Conservation (phyloP, 1,140 invertebrate species). For the Lasioglossum albipes region DNA sequence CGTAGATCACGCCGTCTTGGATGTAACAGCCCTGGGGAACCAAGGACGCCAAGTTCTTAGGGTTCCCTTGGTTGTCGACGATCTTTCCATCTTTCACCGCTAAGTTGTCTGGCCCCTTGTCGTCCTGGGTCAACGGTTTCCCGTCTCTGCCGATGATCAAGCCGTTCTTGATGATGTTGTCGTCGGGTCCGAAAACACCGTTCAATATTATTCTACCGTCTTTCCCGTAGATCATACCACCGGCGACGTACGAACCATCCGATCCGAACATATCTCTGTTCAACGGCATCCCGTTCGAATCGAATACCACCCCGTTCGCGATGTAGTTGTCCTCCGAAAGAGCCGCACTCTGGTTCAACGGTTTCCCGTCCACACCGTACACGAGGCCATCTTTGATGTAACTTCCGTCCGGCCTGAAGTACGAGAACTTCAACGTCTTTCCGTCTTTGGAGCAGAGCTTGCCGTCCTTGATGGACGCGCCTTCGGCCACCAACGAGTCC, state of each 20-base stretch:
- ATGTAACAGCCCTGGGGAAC: constrained; percentile 77
- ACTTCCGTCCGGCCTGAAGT: constrained; percentile 76
- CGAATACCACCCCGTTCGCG: constrained; percentile 73
- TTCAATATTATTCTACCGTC: constrained; percentile 70
- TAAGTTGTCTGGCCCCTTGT: constrained; percentile 72
- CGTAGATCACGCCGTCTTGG: constrained; percentile 72
- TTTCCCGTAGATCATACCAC: constrained; percentile 71
- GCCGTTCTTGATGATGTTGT: constrained; percentile 74
- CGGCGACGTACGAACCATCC: constrained; percentile 74
- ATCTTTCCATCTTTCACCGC: constrained; percentile 74
- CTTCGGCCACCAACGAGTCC: constrained; percentile 74
- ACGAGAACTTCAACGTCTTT: constrained; percentile 72
- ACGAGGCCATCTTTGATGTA: constrained; percentile 74
- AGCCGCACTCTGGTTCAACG: constrained; percentile 67
- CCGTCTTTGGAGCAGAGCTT: constrained; percentile 72
- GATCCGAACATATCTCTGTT: constrained; percentile 73
- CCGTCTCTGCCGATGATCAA: constrained; percentile 73
- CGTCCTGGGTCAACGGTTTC: constrained; percentile 73
- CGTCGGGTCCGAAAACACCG: constrained; percentile 75
- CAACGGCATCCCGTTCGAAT: constrained; percentile 67
- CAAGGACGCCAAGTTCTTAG: constrained; percentile 71
- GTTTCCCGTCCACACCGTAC: constrained; percentile 73
- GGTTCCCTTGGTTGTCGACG: constrained; percentile 69
- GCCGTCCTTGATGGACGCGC: constrained; percentile 73
- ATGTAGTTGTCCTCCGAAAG: constrained; percentile 74